phyloP scores from a whole-genome alignment of 2,888 invertebrate genomes.

The Resseliella maxima region DNA sequence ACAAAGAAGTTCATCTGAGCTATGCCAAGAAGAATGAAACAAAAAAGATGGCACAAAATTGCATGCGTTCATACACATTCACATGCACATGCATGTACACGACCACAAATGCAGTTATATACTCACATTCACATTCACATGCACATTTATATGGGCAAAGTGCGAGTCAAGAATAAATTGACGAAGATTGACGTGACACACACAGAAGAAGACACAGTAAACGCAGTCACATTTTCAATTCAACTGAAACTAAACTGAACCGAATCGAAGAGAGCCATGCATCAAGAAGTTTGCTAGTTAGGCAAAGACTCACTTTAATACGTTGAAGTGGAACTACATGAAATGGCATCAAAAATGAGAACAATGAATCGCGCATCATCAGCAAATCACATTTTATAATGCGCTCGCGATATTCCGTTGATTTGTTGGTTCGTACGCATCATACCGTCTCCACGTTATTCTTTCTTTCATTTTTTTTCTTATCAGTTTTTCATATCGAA shows the following conservation, averaged over 20 bases:
- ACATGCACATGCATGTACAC: not conserved
- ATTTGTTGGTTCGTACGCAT: not conserved
- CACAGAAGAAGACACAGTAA: not conserved
- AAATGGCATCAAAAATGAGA: constrained; percentile 26
- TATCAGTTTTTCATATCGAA: constrained; percentile 19
- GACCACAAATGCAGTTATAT: not conserved
- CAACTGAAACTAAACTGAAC: not conserved
- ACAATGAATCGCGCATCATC: constrained; percentile 53
- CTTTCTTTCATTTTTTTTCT: not conserved
- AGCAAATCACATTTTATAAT: constrained; percentile 51
- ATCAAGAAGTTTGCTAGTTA: constrained; percentile 7
- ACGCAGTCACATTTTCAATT: constrained; percentile 8
- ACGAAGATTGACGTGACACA: constrained; percentile 53
- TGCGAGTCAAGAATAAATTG: constrained; percentile 51
- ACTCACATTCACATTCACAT: constrained; percentile 16
- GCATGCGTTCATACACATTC: not conserved
- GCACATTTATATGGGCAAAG: constrained; percentile 48
- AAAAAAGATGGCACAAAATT: not conserved
- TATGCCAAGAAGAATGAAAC: constrained; percentile 25
- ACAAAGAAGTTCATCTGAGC: constrained; percentile 26
- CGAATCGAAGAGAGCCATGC: not conserved
- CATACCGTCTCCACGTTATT: not conserved
- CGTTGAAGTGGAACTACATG: not conserved
- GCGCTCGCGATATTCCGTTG: not conserved
- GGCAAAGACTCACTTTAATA: constrained; percentile 5